Evolutionary conservation across 2,113 vertebrate genomes (phyloP), one percentile per base, ranked within the genome.

Genomic region (Strix aluco): DNA sequence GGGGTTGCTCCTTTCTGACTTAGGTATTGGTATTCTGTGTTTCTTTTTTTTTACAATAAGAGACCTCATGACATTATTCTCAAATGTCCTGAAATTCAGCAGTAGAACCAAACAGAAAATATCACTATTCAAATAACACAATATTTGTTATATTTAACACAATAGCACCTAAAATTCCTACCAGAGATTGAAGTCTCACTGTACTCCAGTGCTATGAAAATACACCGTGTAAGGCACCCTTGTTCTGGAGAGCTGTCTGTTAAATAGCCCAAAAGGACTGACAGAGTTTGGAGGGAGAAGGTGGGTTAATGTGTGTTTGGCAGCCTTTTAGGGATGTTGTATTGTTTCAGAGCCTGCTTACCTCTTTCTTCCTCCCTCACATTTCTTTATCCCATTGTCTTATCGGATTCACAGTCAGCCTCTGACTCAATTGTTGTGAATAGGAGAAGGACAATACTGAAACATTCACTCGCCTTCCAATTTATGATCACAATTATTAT

Each of bases 41-140:
- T 87, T 34, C 1, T 27, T 72, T 90, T 27, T 72, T 90, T 84
- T 47, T 21, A 18, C 18, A 40, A 26, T 18, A 34, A 72, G 25
- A 79, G 11, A 46, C 29, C 32, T 85, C 1, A 0, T 54, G 32
- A 29, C 1, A 14, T 52, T 40, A 15, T 34, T 46, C 51, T 59
- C 38, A 70, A 32, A 30, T 2, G 2, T 30, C 29, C 46, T 63
- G 51, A 72, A 78, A 62, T 63, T 62, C 7, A 0, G 22, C 79
- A 73, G 42, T 15, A 73, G 16, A 7, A 46, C 0, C 0, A 18
- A 61, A 57, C 0, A 0, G 22, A 19, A 40, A 63, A n/a, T 20
- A 81, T 13, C 36, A 47, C 40, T 13, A 65, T 25, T 13, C 21
- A 77, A 88, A 80, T 42, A 62, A 58, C 2, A 17, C 2, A 4